These are phyloP conservation scores for Lagocephalus sceleratus DNA, from an alignment of 2,797 vertebrate species.

Conservation along the genomic window DNA sequence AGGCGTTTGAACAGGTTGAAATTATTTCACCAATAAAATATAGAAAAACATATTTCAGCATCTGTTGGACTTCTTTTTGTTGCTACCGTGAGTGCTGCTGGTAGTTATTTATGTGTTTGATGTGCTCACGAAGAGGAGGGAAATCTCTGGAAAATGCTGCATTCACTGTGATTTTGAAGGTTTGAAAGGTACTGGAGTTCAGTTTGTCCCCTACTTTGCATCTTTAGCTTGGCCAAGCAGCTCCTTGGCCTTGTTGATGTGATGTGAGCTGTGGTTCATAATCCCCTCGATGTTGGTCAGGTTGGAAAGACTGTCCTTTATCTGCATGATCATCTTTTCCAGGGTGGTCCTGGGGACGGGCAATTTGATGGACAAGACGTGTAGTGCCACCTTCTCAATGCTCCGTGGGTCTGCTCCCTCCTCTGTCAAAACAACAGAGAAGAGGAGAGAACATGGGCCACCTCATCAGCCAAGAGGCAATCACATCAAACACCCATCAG, in stretches of 20 bases:
- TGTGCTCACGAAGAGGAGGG: too few species aligned
- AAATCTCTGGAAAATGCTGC: not conserved
- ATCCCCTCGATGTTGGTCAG: slow-evolving; percentile 71
- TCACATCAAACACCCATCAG: not conserved
- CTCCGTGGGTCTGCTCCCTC: slow-evolving; percentile 86
- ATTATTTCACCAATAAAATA: not conserved
- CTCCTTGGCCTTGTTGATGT: slow-evolving; percentile 68
- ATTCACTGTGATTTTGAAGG: not conserved
- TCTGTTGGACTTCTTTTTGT: not conserved
- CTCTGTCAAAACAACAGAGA: slow-evolving; percentile 61
- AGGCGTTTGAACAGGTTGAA: too few species aligned
- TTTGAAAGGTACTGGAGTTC: too few species aligned
- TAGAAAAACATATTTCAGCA: not conserved
- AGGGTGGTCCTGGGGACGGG: slow-evolving; percentile 72
- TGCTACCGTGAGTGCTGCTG: too few species aligned
- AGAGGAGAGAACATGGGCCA: too few species aligned
- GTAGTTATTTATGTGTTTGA: too few species aligned
- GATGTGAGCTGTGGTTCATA: slow-evolving; percentile 73
- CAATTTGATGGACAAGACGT: slow-evolving; percentile 80
- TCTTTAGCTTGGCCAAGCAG: slow-evolving; percentile 74
- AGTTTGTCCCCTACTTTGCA: slow-evolving; percentile 69
- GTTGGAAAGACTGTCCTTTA: slow-evolving; percentile 74
- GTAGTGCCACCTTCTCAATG: slow-evolving; percentile 82
- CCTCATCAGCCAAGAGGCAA: too few species aligned
- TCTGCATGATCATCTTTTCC: slow-evolving; percentile 71